Percentiles rank a stretch among this genome's conserved stretches.
phyloP scores from a whole-genome alignment of 2,797 vertebrate genomes.

The Podarcis lilfordi region DNA sequence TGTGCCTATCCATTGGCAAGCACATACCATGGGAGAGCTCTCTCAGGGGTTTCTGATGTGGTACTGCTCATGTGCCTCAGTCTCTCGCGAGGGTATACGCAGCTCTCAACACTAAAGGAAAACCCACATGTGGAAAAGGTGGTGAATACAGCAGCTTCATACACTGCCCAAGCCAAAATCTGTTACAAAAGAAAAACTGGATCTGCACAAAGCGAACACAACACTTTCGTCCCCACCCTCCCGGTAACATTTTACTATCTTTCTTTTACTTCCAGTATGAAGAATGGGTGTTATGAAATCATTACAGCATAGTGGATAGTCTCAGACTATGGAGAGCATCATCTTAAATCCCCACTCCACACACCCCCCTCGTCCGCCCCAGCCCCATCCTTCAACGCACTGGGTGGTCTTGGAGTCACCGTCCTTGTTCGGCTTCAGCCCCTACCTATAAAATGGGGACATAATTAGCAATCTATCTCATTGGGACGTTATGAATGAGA shows the following conservation, averaged over 20 bases:
- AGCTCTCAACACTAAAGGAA: background rate
- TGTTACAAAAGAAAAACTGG: background rate
- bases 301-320: background rate
- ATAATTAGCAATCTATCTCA: slow-evolving; percentile 45
- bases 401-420: slow-evolving; percentile 38
- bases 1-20: background rate
- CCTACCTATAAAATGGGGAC: slow-evolving; percentile 38
- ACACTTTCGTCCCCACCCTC: background rate
- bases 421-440: slow-evolving; percentile 18
- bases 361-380: background rate
- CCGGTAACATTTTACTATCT: background rate
- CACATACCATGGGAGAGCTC: background rate
- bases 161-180: background rate
- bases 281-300: slow-evolving; percentile 15
- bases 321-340: background rate
- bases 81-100: background rate
- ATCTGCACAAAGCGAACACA: background rate
- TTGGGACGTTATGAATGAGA: slow-evolving; percentile 32
- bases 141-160: background rate
- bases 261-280: background rate
- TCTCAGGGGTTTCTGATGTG: background rate
- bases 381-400: slow-evolving; percentile 20
- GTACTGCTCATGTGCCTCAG: background rate
- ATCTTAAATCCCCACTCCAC: slow-evolving; percentile 2
- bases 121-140: background rate